These are phyloP conservation scores for Plutella xylostella DNA, from an alignment of 2,888 invertebrate species.

Conservation along the genomic window DNA sequence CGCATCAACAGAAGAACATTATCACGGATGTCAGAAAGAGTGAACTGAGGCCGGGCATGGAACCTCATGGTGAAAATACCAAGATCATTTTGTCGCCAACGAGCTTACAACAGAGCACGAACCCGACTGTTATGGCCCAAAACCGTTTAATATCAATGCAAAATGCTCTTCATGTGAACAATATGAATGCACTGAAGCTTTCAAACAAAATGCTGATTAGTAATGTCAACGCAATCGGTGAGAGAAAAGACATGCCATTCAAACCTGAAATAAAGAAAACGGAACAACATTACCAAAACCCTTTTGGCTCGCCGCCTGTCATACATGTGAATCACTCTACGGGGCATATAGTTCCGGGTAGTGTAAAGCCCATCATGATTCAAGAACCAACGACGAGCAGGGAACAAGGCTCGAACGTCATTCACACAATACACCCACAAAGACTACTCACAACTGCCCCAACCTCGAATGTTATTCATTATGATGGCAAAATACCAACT, in stretches of 20 bases:
- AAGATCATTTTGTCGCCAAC: slow-evolving; percentile 58
- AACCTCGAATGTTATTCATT: slow-evolving; percentile 41
- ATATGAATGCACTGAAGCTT: slow-evolving; percentile 44
- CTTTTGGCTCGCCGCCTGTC: slow-evolving; percentile 39
- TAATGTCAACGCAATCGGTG: slow-evolving; percentile 36
- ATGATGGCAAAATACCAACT: slow-evolving; percentile 43
- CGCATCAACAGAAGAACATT: slow-evolving; percentile 51
- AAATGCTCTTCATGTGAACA: slow-evolving; percentile 45
- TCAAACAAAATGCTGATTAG: slow-evolving; percentile 50
- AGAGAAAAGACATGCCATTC: slow-evolving; percentile 39
- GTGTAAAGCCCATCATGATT: slow-evolving; percentile 38
- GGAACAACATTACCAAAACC: slow-evolving; percentile 37
- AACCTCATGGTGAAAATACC: slow-evolving; percentile 37
- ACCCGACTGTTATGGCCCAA: slow-evolving; percentile 54
- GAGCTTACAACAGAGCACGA: slow-evolving; percentile 40
- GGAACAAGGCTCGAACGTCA: slow-evolving; percentile 46
- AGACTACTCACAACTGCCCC: slow-evolving; percentile 41
- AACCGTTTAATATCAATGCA: slow-evolving; percentile 59
- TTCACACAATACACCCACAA: slow-evolving; percentile 48
- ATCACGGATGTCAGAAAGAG: slow-evolving; percentile 38
- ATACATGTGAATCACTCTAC: slow-evolving; percentile 46
- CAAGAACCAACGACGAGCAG: slow-evolving; percentile 39
- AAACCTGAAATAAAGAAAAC: slow-evolving; percentile 29
- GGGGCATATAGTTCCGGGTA: slow-evolving; percentile 43
- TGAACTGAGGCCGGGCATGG: slow-evolving; percentile 33